A percentile compares a stretch with the other conserved stretches of the same genome.
These are phyloP conservation scores for Lepidothrix coronata DNA, from an alignment of 2,113 vertebrate genomes.

Conservation along the genomic window DNA sequence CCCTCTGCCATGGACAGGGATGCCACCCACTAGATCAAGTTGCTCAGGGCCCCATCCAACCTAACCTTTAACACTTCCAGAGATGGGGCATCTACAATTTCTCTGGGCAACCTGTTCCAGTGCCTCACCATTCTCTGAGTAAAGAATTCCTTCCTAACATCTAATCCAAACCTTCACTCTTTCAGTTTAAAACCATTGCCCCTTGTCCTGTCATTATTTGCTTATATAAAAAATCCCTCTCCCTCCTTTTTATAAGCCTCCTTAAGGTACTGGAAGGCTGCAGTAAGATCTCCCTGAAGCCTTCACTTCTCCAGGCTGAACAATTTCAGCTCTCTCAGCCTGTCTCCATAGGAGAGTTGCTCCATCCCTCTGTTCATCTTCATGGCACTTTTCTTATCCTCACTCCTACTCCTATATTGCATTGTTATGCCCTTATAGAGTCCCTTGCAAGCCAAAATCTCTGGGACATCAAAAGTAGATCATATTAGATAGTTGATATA, in stretches of 20 bases:
- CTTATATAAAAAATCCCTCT: too few species aligned
- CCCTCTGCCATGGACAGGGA: neutral
- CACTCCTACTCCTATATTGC: neutral
- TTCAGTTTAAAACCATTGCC: neutral
- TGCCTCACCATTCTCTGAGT: neutral
- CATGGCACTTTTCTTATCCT: neutral
- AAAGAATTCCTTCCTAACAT: neutral
- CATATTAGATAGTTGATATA: neutral
- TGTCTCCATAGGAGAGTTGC: neutral
- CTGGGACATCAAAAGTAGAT: neutral
- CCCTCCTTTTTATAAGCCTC: neutral
- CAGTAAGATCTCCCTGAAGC: neutral
- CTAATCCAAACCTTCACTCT: neutral
- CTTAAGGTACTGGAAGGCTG: fast-evolving
- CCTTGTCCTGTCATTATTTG: neutral
- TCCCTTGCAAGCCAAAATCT: neutral
- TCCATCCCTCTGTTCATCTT: neutral
- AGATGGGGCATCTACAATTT: neutral
- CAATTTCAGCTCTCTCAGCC: neutral
- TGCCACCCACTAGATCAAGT: neutral
- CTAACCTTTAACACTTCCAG: neutral
- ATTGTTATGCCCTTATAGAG: neutral
- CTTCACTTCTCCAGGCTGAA: neutral
- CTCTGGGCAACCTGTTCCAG: neutral
- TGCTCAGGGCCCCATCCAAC: neutral